Percentiles rank a stretch among this genome's conserved stretches.
Evolutionary conservation across 2,113 vertebrate species (phyloP).

Genomic region (Scomber japonicus): DNA sequence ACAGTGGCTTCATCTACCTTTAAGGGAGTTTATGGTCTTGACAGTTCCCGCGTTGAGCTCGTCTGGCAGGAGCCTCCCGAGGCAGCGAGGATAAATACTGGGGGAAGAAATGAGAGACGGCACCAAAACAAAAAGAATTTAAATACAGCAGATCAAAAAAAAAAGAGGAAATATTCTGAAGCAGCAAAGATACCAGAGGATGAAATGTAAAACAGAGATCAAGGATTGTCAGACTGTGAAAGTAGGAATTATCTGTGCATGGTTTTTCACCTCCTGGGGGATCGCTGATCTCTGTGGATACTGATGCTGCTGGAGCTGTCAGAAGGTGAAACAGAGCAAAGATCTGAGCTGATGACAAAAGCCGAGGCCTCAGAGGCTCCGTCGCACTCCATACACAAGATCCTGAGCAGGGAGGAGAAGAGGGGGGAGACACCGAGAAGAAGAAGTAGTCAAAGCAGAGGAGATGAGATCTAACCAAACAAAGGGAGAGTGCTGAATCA

Average conservation of each 20-base stretch:
- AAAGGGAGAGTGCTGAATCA: not conserved
- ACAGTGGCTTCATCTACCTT: not conserved
- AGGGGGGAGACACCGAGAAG: not conserved
- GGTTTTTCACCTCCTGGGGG: not conserved
- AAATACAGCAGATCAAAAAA: constrained; percentile 12
- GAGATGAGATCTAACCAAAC: too few species aligned
- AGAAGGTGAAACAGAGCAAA: not conserved
- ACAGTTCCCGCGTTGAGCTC: constrained; percentile 47
- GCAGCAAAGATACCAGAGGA: not conserved
- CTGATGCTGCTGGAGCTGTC: constrained; percentile 2
- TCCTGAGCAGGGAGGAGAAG: constrained; percentile 33
- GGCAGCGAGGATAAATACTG: not conserved
- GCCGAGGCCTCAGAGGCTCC: constrained; percentile 6
- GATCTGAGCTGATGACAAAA: not conserved
- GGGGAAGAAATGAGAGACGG: constrained; percentile 3
- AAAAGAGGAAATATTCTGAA: not conserved
- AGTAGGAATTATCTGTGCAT: not conserved
- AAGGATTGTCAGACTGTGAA: not conserved
- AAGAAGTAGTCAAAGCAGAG: not conserved
- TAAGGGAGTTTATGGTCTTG: constrained; percentile 36
- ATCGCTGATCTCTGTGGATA: not conserved
- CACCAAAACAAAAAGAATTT: not conserved
- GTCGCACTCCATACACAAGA: constrained; percentile 60
- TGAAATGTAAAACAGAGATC: constrained; percentile 7
- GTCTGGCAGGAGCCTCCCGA: constrained; percentile 10